Conservation (phyloP, 2,888 invertebrate genomes). For the Prenolepis imparis region DNA sequence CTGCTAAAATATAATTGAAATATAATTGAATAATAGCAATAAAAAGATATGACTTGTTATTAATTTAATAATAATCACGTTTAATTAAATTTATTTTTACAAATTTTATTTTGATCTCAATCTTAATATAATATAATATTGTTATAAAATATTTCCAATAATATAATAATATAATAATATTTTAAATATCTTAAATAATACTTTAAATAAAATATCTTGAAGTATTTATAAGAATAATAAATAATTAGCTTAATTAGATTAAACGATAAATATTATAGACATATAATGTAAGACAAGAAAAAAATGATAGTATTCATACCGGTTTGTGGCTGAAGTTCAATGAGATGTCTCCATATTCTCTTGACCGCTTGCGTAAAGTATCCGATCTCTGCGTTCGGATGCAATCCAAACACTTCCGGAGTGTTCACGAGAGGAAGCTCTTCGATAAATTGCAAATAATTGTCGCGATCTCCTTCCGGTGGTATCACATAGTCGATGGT, state of each 20-base stretch:
- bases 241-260: not conserved
- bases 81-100: conserved; percentile 7
- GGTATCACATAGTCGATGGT: conserved; percentile 94
- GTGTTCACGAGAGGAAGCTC: conserved; percentile 93
- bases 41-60: not conserved
- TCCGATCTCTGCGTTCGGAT: conserved; percentile 98
- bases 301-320: conserved; percentile 87
- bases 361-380: conserved; percentile 96
- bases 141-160: too few relatives aligned
- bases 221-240: not conserved
- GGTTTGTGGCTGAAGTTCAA: conserved; percentile 96
- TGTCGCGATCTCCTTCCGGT: conserved; percentile 89
- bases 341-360: conserved; percentile 94
- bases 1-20: not conserved
- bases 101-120: too few relatives aligned
- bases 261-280: not conserved
- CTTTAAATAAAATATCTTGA: not conserved
- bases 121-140: too few relatives aligned
- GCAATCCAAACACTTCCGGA: conserved; percentile 96
- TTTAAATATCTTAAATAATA: too few relatives aligned
- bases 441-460: conserved; percentile 92
- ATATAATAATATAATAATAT: too few relatives aligned
- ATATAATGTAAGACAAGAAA: not conserved
- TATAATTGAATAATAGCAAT: not conserved
- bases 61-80: not conserved